Percentiles rank a stretch among this genome's conserved stretches.
These are phyloP conservation scores for Protula sp. DNA, from an alignment of 2,888 invertebrate species.

Conservation along the genomic window DNA sequence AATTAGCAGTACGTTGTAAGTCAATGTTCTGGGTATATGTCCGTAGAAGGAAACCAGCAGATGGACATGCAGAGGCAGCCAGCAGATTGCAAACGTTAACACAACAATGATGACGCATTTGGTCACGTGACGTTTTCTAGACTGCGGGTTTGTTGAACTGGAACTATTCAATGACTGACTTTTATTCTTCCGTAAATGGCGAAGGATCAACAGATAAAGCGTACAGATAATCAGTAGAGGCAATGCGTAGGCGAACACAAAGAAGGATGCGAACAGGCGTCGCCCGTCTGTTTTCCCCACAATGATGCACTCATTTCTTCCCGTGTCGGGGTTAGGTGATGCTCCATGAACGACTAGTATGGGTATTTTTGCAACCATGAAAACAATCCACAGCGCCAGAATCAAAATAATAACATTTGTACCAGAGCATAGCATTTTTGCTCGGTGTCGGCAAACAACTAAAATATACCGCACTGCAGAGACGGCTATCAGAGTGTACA, in stretches of 20 bases:
- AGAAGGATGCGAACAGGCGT: slow-evolving; percentile 57
- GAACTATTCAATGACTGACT: not conserved
- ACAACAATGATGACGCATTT: slow-evolving; percentile 87
- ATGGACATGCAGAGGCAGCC: slow-evolving; percentile 76
- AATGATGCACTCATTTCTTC: slow-evolving; percentile 17
- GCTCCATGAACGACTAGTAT: slow-evolving; percentile 20
- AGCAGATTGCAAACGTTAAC: slow-evolving; percentile 85
- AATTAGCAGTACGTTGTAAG: slow-evolving; percentile 17
- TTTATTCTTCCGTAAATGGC: slow-evolving; percentile 60
- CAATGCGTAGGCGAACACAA: slow-evolving; percentile 79
- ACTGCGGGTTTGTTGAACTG: not conserved
- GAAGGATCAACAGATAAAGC: slow-evolving; percentile 80
- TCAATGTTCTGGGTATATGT: slow-evolving; percentile 4
- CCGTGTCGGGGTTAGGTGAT: not conserved
- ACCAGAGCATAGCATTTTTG: not conserved
- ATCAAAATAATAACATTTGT: slow-evolving; percentile 9
- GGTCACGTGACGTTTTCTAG: slow-evolving; percentile 65
- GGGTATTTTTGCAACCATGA: slow-evolving; percentile 17
- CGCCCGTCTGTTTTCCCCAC: slow-evolving; percentile 11
- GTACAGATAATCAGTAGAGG: slow-evolving; percentile 80
- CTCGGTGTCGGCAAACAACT: slow-evolving; percentile 6
- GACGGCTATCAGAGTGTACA: slow-evolving; percentile 21
- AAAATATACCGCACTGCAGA: slow-evolving; percentile 17
- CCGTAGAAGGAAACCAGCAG: slow-evolving; percentile 18
- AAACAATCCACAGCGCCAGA: slow-evolving; percentile 18